phyloP scores from a whole-genome alignment of 2,113 vertebrate genomes.

The Engraulis encrasicolus region DNA sequence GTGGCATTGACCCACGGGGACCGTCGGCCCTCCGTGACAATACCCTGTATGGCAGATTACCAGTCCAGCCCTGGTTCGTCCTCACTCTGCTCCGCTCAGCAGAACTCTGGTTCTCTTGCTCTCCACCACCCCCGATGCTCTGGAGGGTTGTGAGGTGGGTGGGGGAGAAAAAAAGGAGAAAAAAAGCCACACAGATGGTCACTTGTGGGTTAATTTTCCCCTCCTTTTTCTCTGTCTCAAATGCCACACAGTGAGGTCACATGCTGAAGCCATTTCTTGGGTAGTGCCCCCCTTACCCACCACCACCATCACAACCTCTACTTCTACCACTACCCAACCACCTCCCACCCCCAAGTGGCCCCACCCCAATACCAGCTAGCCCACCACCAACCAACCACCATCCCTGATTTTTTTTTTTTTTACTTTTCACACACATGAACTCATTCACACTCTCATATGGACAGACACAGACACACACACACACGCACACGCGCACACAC shows the following conservation, averaged over 20 bases:
- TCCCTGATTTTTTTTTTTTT: slow-evolving; percentile 16
- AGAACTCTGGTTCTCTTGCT: too few species aligned
- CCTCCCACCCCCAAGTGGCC: too few species aligned
- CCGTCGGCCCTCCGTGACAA: too few species aligned
- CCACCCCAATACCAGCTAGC: too few species aligned
- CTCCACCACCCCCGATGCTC: not conserved
- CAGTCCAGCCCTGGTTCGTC: too few species aligned
- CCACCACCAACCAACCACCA: not conserved
- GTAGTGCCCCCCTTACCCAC: not conserved
- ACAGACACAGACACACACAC: slow-evolving; percentile 40
- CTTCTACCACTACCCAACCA: not conserved
- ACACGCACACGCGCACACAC: slow-evolving; percentile 30
- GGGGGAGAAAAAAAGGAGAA: too few species aligned
- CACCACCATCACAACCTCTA: too few species aligned
- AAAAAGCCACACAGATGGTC: slow-evolving; percentile 12
- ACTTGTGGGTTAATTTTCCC: slow-evolving; percentile 11
- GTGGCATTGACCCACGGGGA: too few species aligned
- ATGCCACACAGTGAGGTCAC: slow-evolving; percentile 22
- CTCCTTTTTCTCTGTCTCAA: not conserved
- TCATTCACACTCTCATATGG: slow-evolving; percentile 29
- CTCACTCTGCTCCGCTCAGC: not conserved
- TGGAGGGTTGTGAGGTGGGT: too few species aligned
- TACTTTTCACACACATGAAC: slow-evolving; percentile 6
- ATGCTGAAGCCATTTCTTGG: slow-evolving; percentile 17
- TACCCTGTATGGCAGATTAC: too few species aligned